Evolutionary conservation across 2,113 vertebrate species (phyloP).

Genomic region (Piaya cayana): DNA sequence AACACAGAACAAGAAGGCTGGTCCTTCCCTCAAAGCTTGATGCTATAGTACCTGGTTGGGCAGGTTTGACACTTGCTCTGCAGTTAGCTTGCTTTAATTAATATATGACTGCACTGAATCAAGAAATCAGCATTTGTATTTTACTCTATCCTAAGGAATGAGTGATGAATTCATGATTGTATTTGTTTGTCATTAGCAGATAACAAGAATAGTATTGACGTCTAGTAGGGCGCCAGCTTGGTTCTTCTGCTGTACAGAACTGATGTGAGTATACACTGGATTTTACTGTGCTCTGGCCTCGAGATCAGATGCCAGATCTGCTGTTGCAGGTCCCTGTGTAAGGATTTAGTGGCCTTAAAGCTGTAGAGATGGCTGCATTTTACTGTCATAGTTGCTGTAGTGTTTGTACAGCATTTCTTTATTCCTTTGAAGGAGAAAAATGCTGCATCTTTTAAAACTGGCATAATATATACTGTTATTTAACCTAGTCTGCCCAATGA

Average conservation of each 20-base stretch:
- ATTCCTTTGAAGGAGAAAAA: neutral
- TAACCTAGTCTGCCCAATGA: neutral
- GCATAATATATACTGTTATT: neutral
- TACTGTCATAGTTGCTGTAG: neutral
- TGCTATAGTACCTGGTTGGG: neutral
- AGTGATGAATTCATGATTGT: neutral
- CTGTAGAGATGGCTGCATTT: neutral
- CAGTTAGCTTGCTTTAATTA: neutral
- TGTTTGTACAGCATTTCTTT: neutral
- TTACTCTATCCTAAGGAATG: neutral
- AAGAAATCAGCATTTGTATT: neutral
- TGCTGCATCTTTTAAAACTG: neutral
- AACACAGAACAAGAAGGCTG: neutral
- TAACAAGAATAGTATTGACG: neutral
- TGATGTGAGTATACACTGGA: neutral
- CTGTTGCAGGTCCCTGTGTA: neutral
- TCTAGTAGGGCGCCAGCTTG: neutral
- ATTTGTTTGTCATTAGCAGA: neutral
- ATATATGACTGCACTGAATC: neutral
- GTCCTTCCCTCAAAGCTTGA: neutral
- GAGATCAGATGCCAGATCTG: neutral
- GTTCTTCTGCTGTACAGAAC: neutral
- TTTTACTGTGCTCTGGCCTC: neutral
- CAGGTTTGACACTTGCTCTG: neutral
- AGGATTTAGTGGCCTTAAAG: neutral